phyloP scores from a whole-genome alignment of 2,797 vertebrate genomes.

The Merluccius polli region DNA sequence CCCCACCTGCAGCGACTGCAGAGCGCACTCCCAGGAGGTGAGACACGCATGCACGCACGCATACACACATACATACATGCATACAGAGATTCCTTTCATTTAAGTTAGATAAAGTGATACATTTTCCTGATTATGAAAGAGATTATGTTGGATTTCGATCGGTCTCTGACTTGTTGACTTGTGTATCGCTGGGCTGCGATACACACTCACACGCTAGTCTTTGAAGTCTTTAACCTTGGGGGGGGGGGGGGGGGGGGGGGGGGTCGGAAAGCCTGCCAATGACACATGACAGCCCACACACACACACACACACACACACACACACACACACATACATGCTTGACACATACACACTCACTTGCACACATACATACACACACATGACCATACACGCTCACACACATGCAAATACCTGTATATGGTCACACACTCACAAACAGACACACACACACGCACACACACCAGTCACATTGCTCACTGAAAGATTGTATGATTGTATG shows the following conservation, averaged over 20 bases:
- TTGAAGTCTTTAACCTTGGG: background rate
- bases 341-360: background rate
- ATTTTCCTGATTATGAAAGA: background rate
- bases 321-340: background rate
- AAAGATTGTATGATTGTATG: background rate
- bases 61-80: background rate
- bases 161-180: background rate
- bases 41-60: conserved; percentile 32
- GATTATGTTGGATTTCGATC: background rate
- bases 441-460: background rate
- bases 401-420: background rate
- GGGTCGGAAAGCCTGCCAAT: background rate
- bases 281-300: background rate
- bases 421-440: background rate
- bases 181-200: background rate
- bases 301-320: background rate
- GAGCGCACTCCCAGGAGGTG: conserved; percentile 87
- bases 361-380: background rate
- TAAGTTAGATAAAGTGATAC: background rate
- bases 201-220: background rate
- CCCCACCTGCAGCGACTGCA: conserved; percentile 82
- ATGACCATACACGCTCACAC: background rate
- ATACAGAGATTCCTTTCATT: too few relatives aligned
- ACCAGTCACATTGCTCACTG: background rate
- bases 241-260: too few relatives aligned